Conservation (phyloP, 2,888 invertebrate genomes). For the Vesta saturnalis region DNA sequence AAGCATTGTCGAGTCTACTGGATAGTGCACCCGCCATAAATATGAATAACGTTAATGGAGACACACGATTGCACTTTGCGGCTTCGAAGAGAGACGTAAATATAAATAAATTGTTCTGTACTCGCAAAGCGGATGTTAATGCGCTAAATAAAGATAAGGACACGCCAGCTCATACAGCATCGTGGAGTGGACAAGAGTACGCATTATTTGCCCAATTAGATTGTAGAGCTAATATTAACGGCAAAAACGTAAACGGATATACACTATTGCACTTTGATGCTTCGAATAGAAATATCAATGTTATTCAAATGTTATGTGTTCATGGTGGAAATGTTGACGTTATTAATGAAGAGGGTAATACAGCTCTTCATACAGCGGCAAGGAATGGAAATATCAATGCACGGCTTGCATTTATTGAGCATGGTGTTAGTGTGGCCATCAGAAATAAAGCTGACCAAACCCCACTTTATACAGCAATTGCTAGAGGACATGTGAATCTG, state of each 20-base stretch:
- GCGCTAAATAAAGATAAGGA: neutral
- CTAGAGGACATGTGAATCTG: no score
- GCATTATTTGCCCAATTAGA: neutral
- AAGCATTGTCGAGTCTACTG: neutral
- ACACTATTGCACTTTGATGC: neutral
- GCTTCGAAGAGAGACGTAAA: neutral
- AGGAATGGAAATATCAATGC: no score
- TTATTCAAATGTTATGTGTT: neutral
- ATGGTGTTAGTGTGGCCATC: no score
- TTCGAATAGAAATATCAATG: neutral
- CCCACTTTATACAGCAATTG: no score
- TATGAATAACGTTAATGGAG: neutral
- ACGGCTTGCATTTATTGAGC: no score
- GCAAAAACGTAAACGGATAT: neutral
- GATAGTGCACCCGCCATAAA: neutral
- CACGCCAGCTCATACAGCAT: neutral
- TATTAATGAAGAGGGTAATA: no score
- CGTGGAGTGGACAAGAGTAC: neutral
- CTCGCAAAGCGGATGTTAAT: neutral
- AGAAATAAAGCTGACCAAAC: no score
- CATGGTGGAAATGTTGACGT: neutral
- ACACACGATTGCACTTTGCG: slow-evolving; percentile 2
- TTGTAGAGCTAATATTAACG: neutral
- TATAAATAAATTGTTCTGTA: neutral
- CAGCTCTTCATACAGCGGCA: no score